Percentiles rank a stretch among this genome's conserved stretches.
These are phyloP conservation scores for Uloborus diversus DNA, from an alignment of 1,140 invertebrate genomes.

Conservation along the genomic window DNA sequence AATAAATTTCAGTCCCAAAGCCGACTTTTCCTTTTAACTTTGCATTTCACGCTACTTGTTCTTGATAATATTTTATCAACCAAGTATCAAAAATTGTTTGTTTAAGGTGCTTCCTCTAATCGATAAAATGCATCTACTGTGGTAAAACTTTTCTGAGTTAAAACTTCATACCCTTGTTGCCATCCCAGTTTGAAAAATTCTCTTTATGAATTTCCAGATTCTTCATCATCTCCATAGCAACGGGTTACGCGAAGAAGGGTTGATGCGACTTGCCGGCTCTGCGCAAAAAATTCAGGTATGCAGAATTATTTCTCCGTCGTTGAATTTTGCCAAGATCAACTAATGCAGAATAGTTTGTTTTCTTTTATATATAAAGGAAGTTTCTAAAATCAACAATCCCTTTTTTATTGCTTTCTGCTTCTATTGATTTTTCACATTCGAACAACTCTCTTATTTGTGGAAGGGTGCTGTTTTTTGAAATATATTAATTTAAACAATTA, in stretches of 20 bases:
- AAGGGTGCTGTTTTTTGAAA: too few species aligned
- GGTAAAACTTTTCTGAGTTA: neutral
- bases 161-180: neutral
- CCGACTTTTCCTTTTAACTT: too few species aligned
- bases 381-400: neutral
- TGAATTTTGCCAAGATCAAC: neutral
- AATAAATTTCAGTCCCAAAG: too few species aligned
- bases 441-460: too few species aligned
- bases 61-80: too few species aligned
- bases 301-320: neutral
- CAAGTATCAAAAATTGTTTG: too few species aligned
- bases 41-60: too few species aligned
- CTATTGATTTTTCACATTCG: neutral
- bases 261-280: slow-evolving; percentile 43
- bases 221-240: slow-evolving; percentile 51
- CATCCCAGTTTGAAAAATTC: neutral
- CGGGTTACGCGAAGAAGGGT: slow-evolving; percentile 39
- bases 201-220: slow-evolving; percentile 22
- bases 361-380: neutral
- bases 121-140: too few species aligned
- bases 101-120: too few species aligned
- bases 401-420: neutral
- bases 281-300: slow-evolving; percentile 48
- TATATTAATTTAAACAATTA: too few species aligned
- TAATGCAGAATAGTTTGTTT: neutral